Percentiles rank a stretch among this genome's conserved stretches.
Conservation (phyloP, 2,797 vertebrate genomes). For the Brotula barbata region DNA sequence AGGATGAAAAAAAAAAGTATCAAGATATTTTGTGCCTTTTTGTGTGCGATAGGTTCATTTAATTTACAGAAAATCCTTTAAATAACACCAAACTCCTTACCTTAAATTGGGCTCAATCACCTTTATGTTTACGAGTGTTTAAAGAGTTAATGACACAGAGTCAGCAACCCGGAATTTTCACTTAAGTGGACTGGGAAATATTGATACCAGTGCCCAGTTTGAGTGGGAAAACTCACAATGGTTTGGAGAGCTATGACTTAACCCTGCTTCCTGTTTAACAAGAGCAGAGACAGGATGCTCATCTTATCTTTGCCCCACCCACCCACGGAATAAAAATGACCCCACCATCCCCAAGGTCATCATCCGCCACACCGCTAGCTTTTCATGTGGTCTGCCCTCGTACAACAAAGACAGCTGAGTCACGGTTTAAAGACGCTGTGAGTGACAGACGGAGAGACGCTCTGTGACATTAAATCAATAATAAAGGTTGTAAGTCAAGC, state of each 20-base stretch:
- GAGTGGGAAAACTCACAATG: slow-evolving; percentile 8
- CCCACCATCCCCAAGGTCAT: no score
- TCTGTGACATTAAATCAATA: slow-evolving; percentile 21
- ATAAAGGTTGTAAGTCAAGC: slow-evolving; percentile 18
- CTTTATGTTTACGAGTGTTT: no score
- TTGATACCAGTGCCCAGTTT: neutral
- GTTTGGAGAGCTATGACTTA: neutral
- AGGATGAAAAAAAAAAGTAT: no score
- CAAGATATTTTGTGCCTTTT: no score
- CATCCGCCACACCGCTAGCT: slow-evolving; percentile 23
- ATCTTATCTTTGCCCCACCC: slow-evolving; percentile 18
- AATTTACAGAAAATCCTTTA: no score
- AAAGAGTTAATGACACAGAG: no score
- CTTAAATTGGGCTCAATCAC: no score
- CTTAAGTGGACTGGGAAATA: no score
- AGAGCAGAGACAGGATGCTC: slow-evolving; percentile 36
- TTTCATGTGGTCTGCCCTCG: slow-evolving; percentile 41
- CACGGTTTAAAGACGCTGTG: slow-evolving; percentile 48
- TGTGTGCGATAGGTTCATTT: no score
- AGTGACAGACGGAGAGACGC: slow-evolving; percentile 27
- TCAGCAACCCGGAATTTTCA: no score
- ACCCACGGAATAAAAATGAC: neutral
- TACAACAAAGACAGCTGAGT: slow-evolving; percentile 40
- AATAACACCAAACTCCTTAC: no score
- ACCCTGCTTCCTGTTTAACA: slow-evolving; percentile 1